Conservation (phyloP, 2,797 vertebrate genomes). For the Amazona ochrocephala region DNA sequence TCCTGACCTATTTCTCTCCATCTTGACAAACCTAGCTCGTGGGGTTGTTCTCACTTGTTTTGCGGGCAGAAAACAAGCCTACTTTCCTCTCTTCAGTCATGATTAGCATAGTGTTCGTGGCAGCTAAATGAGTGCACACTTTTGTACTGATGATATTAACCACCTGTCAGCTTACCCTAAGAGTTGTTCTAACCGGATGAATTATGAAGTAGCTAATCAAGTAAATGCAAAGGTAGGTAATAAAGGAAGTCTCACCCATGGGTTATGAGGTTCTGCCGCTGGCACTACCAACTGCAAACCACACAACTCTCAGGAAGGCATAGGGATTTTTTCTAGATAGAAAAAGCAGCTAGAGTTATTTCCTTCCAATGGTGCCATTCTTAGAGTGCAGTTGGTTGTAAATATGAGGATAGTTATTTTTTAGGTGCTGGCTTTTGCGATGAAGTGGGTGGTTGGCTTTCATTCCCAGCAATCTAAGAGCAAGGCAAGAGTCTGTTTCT, state of each 20-base stretch:
- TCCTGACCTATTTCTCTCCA: conserved; percentile 63
- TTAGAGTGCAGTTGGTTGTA: conserved; percentile 29
- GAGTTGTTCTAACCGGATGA: neutral
- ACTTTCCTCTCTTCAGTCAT: neutral
- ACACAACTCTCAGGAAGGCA: neutral
- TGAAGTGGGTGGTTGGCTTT: neutral
- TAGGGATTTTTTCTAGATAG: neutral
- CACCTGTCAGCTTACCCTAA: neutral
- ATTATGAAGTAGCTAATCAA: neutral
- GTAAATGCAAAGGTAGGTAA: neutral
- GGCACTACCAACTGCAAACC: neutral
- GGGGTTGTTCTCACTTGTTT: neutral
- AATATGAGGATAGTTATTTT: neutral
- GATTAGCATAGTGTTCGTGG: fast-evolving
- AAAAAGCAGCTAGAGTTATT: neutral
- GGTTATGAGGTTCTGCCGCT: neutral
- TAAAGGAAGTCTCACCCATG: neutral
- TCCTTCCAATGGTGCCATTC: neutral
- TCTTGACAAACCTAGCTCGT: fast-evolving
- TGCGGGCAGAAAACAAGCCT: neutral
- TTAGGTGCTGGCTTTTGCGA: neutral
- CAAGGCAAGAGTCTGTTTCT: neutral
- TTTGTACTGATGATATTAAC: neutral
- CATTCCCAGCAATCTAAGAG: conserved; percentile 4
- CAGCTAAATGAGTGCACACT: fast-evolving